Percentiles rank a stretch among this genome's conserved stretches.
Conservation (phyloP, 2,888 invertebrate species). For the Drosophila atripex region DNA sequence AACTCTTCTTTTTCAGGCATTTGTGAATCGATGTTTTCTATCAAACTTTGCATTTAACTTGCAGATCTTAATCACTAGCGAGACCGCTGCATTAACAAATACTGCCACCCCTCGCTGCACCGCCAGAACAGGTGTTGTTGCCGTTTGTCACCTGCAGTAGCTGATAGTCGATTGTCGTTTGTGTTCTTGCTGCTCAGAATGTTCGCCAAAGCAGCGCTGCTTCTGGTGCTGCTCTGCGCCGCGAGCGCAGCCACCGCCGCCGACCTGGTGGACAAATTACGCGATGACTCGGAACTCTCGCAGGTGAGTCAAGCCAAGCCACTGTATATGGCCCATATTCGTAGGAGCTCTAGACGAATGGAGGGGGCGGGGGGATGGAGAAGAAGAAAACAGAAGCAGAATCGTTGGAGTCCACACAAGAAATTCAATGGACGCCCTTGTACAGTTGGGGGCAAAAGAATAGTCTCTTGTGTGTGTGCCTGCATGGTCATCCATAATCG, state of each 20-base stretch:
- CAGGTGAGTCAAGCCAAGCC: constrained; percentile 85
- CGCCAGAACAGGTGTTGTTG: constrained; percentile 61
- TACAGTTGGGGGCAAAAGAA: neutral
- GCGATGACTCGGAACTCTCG: constrained; percentile 87
- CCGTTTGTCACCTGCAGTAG: constrained; percentile 14
- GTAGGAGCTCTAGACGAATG: neutral
- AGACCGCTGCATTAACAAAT: constrained; percentile 54
- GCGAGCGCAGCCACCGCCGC: constrained; percentile 55
- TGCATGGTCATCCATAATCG: too few species aligned
- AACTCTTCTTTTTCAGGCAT: constrained; percentile 1
- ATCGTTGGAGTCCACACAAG: neutral
- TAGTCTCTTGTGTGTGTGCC: too few species aligned
- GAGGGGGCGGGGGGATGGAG: neutral
- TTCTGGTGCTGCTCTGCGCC: constrained; percentile 54
- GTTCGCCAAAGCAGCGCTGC: constrained; percentile 52
- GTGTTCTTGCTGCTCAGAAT: constrained; percentile 33
- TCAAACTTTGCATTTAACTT: constrained; percentile 57
- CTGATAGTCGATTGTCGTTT: constrained; percentile 14
- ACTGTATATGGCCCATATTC: neutral
- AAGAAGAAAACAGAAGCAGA: constrained; percentile 8
- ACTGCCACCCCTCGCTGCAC: constrained; percentile 58
- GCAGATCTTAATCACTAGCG: constrained; percentile 61
- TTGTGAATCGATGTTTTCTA: constrained; percentile 30
- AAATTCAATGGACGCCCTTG: neutral
- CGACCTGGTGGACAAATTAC: constrained; percentile 86